phyloP scores from a whole-genome alignment of 2,888 invertebrate species.

The Rhingia campestris region DNA sequence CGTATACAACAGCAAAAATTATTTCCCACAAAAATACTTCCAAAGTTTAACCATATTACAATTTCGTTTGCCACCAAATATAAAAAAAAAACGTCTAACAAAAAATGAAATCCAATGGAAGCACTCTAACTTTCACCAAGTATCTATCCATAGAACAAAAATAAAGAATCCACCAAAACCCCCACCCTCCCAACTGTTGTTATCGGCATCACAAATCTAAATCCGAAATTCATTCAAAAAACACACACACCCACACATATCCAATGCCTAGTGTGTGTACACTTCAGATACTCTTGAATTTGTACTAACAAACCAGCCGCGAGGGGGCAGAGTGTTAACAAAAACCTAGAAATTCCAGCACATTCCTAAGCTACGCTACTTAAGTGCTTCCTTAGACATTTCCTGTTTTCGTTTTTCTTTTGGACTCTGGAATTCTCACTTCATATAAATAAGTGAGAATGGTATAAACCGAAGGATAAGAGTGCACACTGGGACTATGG shows the following conservation, averaged over 20 bases:
- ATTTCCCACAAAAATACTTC: slow-evolving; percentile 48
- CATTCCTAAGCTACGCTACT: slow-evolving; percentile 64
- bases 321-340: slow-evolving; percentile 3
- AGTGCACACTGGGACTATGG: slow-evolving; percentile 45
- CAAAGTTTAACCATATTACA: slow-evolving; percentile 61
- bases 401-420: slow-evolving; percentile 57
- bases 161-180: slow-evolving; percentile 13
- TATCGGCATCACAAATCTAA: slow-evolving; percentile 36
- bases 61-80: slow-evolving; percentile 13
- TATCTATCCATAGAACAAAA: background rate
- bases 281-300: slow-evolving; percentile 38
- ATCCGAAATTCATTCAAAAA: slow-evolving; percentile 54
- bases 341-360: slow-evolving; percentile 32
- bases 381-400: slow-evolving; percentile 72
- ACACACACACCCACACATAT: slow-evolving; percentile 18
- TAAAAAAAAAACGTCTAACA: background rate
- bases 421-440: slow-evolving; percentile 46
- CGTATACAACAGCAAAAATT: slow-evolving; percentile 17
- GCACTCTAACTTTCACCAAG: slow-evolving; percentile 51
- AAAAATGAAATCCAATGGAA: slow-evolving; percentile 41
- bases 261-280: slow-evolving; percentile 24
- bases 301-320: background rate
- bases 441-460: slow-evolving; percentile 66
- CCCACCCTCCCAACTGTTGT: background rate
- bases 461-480: slow-evolving; percentile 55